Base-by-base conservation (phyloP, 2,888 invertebrate genomes). In the Chloroclystis v-ata region DNA sequence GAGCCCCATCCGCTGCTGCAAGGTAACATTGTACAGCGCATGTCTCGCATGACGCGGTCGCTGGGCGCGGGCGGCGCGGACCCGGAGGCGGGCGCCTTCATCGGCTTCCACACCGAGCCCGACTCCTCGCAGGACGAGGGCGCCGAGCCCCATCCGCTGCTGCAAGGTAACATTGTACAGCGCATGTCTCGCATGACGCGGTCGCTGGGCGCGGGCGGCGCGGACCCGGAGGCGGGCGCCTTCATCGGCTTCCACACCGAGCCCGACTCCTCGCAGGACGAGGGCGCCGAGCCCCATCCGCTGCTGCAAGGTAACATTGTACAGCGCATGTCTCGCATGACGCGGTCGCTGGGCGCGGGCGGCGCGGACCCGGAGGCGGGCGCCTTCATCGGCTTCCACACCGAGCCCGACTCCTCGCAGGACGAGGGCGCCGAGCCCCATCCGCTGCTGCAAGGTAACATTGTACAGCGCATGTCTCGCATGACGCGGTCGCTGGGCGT, bases 161-260 rank as follows among this genome's bases (percentile, higher is more conserved):
- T 79, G 58, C 81, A 83, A 66, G 86, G 85, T 83, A 59, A 20
- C 5, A 20, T 5, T 20, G 20, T 20, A 32, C 70, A 92, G 92
- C 89, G 93, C 60, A 92, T 93, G 90, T 89, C 90, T 28, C 91
- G 92, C 70, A 92, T 93, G 89, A 91, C 93, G 35, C 88, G 89
- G 20, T 89, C 90, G 37, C 75, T 91, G 63, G 86, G 90, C 51
- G 63, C 63, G 28, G 71, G 66, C 33, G 59, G 65, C 47, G 74
- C 68, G n/a, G 94, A 94, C 81, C 92, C 93, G 6, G 95, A 94
- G 79, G 92, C 93, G 37, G 96, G 95, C 47, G 94, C 95, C 53
- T 96, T 97, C 82, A 93, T 96, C 64, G 95, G 95, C 42, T 94
- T 95, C 78, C 93, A 94, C 67, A 91, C 92, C 47, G 91, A 91